Conservation (phyloP, 2,113 vertebrate genomes). For the Neogobius melanostomus region DNA sequence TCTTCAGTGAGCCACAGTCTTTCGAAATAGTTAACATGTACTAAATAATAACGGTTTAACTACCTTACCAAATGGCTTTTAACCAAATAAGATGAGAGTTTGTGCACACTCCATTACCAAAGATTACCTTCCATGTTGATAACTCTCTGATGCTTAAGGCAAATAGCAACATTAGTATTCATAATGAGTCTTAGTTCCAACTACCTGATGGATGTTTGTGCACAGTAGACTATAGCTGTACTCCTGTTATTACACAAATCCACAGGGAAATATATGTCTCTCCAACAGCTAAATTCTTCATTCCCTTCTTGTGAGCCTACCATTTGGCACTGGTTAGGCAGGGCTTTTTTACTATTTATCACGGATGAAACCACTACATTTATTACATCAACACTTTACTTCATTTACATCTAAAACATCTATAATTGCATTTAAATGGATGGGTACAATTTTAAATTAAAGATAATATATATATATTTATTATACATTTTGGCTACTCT, state of each 20-base stretch:
- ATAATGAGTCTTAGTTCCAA: slow-evolving; percentile 3
- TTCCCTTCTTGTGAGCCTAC: neutral
- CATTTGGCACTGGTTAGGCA: neutral
- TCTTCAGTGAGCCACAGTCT: neutral
- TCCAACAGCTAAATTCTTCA: neutral
- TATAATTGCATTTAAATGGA: no score
- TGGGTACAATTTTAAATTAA: no score
- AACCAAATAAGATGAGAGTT: neutral
- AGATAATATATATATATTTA: no score
- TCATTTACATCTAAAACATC: no score
- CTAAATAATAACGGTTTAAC: neutral
- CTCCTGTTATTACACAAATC: slow-evolving; percentile 1
- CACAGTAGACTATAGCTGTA: neutral
- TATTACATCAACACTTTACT: no score
- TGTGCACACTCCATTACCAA: neutral
- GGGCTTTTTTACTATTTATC: neutral
- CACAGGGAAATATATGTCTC: slow-evolving; percentile 6
- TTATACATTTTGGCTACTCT: neutral
- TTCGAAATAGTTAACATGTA: no score
- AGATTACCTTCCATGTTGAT: neutral
- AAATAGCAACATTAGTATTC: slow-evolving; percentile 8
- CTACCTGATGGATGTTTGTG: slow-evolving; percentile 5
- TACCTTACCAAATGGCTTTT: neutral
- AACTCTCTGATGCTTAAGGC: neutral
- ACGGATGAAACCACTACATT: no score